phyloP scores from a whole-genome alignment of 2,797 vertebrate genomes.

The Denticeps clupeoides region DNA sequence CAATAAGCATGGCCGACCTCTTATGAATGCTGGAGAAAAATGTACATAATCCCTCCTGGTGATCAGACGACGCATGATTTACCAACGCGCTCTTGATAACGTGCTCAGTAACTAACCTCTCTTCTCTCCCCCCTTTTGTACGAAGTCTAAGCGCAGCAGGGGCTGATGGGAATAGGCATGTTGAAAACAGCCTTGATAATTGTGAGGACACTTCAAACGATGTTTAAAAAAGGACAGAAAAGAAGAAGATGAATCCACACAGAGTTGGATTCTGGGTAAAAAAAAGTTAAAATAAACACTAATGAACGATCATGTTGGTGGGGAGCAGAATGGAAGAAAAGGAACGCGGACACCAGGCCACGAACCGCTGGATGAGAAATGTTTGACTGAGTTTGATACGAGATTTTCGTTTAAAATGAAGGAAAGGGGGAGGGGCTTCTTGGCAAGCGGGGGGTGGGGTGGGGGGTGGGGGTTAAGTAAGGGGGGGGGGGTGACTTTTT shows the following conservation, averaged over 20 bases:
- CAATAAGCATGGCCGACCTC: too few relatives aligned
- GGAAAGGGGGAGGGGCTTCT: too few relatives aligned
- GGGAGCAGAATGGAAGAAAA: background rate
- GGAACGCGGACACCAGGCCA: too few relatives aligned
- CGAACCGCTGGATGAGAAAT: too few relatives aligned
- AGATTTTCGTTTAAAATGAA: too few relatives aligned
- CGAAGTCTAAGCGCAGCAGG: conserved; percentile 30
- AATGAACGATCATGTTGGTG: background rate
- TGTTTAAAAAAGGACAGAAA: conserved; percentile 35
- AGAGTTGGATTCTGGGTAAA: conserved; percentile 35
- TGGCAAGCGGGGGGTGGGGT: too few relatives aligned
- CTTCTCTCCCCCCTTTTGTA: conserved; percentile 15
- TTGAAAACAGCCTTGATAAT: conserved; percentile 25
- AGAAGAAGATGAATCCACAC: conserved; percentile 25
- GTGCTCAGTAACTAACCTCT: conserved; percentile 35
- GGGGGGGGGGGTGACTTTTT: conserved; percentile 56
- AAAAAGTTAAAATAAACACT: background rate
- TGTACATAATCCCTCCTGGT: conserved; percentile 25
- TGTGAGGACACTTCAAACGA: conserved; percentile 11
- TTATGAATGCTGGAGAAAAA: too few relatives aligned
- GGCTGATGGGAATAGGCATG: conserved; percentile 21
- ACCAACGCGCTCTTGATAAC: conserved; percentile 35
- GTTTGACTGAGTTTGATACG: too few relatives aligned
- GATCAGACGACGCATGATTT: conserved; percentile 44
- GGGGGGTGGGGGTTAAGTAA: conserved; percentile 46